Evolutionary conservation across 2,797 vertebrate species (phyloP).

Genomic region (Sciaenops ocellatus): DNA sequence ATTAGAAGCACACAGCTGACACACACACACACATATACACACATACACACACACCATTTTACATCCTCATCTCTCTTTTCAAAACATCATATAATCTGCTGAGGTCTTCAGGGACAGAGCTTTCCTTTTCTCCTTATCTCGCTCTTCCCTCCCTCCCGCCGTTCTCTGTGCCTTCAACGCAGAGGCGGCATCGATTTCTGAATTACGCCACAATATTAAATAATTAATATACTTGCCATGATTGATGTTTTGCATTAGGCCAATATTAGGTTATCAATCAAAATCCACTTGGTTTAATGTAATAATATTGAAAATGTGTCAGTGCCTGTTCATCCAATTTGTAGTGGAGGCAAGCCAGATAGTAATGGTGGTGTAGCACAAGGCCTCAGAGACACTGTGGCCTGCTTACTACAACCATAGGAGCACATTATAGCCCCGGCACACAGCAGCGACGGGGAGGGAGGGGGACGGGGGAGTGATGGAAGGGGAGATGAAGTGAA

Average conservation of each 20-base stretch:
- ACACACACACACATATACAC: slow-evolving; percentile 30
- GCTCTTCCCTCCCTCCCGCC: slow-evolving; percentile 55
- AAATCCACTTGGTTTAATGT: slow-evolving; percentile 99
- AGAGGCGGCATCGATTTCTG: slow-evolving; percentile 94
- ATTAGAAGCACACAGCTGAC: slow-evolving; percentile 64
- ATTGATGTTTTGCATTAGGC: slow-evolving; percentile 99
- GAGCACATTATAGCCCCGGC: slow-evolving; percentile 64
- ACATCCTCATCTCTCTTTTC: slow-evolving; percentile 78
- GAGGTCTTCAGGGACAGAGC: slow-evolving; percentile 77
- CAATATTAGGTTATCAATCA: slow-evolving; percentile 99
- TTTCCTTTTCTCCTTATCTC: slow-evolving; percentile 74
- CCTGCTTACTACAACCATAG: slow-evolving; percentile 77
- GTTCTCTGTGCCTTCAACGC: slow-evolving; percentile 62
- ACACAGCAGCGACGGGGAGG: slow-evolving; percentile 31
- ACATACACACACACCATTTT: slow-evolving; percentile 54
- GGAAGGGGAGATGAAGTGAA: slow-evolving; percentile 42
- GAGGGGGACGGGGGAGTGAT: slow-evolving; percentile 8
- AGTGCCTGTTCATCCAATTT: slow-evolving; percentile 97
- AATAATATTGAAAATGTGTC: slow-evolving; percentile 99
- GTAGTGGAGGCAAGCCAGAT: slow-evolving; percentile 95
- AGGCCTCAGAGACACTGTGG: slow-evolving; percentile 86
- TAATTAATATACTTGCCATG: slow-evolving; percentile 99
- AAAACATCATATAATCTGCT: slow-evolving; percentile 80
- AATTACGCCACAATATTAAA: slow-evolving; percentile 99
- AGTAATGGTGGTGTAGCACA: slow-evolving; percentile 91